Evolutionary conservation across 2,888 invertebrate genomes (phyloP).

Genomic region (Leucophenga montana): DNA sequence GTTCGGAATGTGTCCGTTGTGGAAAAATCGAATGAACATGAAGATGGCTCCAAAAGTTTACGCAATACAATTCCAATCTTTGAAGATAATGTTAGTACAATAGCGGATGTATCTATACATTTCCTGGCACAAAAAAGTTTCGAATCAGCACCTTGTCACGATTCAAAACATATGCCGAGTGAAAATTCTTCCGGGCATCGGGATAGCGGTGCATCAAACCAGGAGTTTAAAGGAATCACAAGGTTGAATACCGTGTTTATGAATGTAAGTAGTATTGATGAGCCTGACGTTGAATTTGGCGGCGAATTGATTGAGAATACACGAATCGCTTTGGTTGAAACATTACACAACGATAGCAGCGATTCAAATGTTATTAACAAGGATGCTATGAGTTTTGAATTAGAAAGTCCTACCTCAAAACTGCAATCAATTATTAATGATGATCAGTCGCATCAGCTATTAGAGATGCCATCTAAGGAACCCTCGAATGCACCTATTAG

Average conservation of each 20-base stretch:
- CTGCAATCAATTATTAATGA: background rate
- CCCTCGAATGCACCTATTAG: slow-evolving; percentile 34
- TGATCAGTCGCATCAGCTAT: background rate
- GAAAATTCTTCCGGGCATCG: background rate
- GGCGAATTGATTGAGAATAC: slow-evolving; percentile 46
- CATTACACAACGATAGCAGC: slow-evolving; percentile 48
- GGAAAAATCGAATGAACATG: slow-evolving; percentile 26
- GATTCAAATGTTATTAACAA: background rate
- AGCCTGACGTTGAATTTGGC: slow-evolving; percentile 42
- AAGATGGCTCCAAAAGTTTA: slow-evolving; percentile 26
- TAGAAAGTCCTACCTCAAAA: background rate
- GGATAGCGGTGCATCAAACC: background rate
- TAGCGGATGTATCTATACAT: slow-evolving; percentile 58
- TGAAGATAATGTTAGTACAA: slow-evolving; percentile 58
- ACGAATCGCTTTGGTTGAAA: slow-evolving; percentile 56
- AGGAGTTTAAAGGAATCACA: background rate
- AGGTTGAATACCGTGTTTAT: slow-evolving; percentile 32
- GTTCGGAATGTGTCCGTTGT: slow-evolving; percentile 11
- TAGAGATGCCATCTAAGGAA: slow-evolving; percentile 18
- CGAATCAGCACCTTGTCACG: background rate
- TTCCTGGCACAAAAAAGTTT: slow-evolving; percentile 41
- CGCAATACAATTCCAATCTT: slow-evolving; percentile 9
- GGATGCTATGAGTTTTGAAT: slow-evolving; percentile 4
- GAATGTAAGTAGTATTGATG: slow-evolving; percentile 45
- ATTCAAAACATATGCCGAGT: no score